Base-by-base conservation (phyloP, 1,140 invertebrate genomes). In the Eciton burchellii region DNA sequence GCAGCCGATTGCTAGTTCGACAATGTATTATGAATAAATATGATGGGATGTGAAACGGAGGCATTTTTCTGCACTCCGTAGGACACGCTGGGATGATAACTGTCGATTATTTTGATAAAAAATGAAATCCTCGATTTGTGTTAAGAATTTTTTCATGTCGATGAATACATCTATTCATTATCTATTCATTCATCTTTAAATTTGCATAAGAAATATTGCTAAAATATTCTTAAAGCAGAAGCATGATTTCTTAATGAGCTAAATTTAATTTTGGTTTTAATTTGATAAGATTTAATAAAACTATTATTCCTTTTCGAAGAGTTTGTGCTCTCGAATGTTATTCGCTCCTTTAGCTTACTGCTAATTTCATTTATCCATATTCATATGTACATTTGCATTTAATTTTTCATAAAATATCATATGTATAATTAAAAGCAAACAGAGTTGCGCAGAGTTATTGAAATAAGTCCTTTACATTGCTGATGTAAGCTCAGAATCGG, bases 401-500 rank as follows among this genome's bases (percentile, higher is more conserved):
- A 35, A 35, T 35, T 35, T 35, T 35, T 35, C 35, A 35, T n/a
- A 21, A 73, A 60, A 12, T 6, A 45, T 45, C 16, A 11, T 6
- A 21, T 26, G n/a, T 1, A 14, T 8, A 11, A 60, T 74, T 11
- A 9, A 59, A 9, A 47, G 12, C 26, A 29, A 74, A 74, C 29
- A 9, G 16, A 47, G 45, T 47, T 74, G n/a, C 24, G 6, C 0
- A 12, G n/a, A n/a, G n/a, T 73, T 29, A 47, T 62, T 47, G 12
- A 74, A 63, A 74, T 62, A 74, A 74, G 0, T 11, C 16, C 11
- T 12, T 71, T 12, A 19, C 6, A 41, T 57, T 14, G 16, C 16
- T 63, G 16, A 71, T 41, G 45, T 29, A n/a, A 47, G 4, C 24
- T 73, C 0, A 47, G 35, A 6, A 35, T 3, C 2, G 2, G 16